phyloP scores from a whole-genome alignment of 2,113 vertebrate species.

The Sturnira hondurensis region DNA sequence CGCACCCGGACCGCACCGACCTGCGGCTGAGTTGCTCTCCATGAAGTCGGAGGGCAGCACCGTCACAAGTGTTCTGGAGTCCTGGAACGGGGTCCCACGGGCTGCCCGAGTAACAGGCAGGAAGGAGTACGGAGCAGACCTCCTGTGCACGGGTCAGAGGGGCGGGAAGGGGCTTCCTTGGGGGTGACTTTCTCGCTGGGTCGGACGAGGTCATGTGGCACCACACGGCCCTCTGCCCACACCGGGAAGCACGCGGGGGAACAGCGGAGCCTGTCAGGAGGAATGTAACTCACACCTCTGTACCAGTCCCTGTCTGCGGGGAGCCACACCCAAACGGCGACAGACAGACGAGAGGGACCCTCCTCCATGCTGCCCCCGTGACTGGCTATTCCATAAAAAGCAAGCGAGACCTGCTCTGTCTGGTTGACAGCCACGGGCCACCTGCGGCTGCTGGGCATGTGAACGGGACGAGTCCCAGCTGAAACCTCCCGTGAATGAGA shows the following conservation, averaged over 20 bases:
- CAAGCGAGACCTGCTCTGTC: background rate
- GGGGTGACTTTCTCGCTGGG: background rate
- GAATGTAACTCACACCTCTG: background rate
- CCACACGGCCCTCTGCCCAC: background rate
- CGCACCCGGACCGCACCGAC: too few species aligned
- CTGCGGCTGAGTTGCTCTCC: fast-evolving
- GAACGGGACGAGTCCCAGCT: background rate
- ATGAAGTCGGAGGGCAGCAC: background rate
- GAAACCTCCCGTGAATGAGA: fast-evolving
- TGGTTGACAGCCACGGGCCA: background rate
- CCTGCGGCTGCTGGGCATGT: background rate
- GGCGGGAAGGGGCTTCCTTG: background rate
- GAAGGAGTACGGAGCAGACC: background rate
- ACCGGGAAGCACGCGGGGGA: background rate
- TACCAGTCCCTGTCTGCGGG: background rate
- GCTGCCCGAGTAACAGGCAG: background rate
- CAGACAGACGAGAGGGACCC: too few species aligned
- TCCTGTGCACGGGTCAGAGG: background rate
- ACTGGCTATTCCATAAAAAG: background rate
- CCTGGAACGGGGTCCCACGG: background rate
- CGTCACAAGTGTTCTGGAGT: background rate
- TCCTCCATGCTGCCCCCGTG: background rate
- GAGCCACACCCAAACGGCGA: background rate
- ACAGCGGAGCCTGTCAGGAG: fast-evolving
- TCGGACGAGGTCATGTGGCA: fast-evolving